Conservation (phyloP, 2,113 vertebrate genomes). For the Vanacampus margaritifer region DNA sequence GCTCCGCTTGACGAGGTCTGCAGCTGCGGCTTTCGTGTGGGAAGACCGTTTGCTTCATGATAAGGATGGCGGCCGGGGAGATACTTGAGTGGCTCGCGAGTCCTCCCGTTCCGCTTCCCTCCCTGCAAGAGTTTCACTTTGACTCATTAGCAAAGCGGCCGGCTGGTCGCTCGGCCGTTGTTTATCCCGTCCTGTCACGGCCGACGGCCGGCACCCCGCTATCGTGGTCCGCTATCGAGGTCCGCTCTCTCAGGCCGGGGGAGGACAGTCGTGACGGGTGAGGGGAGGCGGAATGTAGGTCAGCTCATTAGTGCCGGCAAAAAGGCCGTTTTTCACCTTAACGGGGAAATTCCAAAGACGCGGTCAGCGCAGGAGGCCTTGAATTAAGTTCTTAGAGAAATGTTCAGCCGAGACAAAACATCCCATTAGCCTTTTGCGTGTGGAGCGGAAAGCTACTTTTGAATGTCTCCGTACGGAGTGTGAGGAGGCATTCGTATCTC, state of each 20-base stretch:
- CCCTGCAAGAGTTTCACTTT: constrained; percentile 47
- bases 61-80: constrained; percentile 45
- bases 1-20: constrained; percentile 58
- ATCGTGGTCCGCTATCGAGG: constrained; percentile 55
- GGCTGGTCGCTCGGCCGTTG: constrained; percentile 52
- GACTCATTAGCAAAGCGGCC: constrained; percentile 58
- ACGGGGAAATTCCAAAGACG: constrained; percentile 56
- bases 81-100: constrained; percentile 44
- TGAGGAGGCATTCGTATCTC: neutral
- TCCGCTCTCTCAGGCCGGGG: constrained; percentile 23
- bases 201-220: constrained; percentile 41
- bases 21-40: constrained; percentile 35
- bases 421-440: neutral
- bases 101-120: constrained; percentile 45
- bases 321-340: constrained; percentile 54
- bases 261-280: constrained; percentile 48
- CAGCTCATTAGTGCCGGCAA: constrained; percentile 62
- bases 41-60: constrained; percentile 51
- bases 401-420: constrained; percentile 15
- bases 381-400: constrained; percentile 26
- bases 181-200: constrained; percentile 58
- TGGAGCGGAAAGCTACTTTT: neutral
- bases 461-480: neutral
- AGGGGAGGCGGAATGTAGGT: constrained; percentile 51
- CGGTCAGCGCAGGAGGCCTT: constrained; percentile 34